phyloP scores from a whole-genome alignment of 2,113 vertebrate species.

The Lanius ludovicianus region DNA sequence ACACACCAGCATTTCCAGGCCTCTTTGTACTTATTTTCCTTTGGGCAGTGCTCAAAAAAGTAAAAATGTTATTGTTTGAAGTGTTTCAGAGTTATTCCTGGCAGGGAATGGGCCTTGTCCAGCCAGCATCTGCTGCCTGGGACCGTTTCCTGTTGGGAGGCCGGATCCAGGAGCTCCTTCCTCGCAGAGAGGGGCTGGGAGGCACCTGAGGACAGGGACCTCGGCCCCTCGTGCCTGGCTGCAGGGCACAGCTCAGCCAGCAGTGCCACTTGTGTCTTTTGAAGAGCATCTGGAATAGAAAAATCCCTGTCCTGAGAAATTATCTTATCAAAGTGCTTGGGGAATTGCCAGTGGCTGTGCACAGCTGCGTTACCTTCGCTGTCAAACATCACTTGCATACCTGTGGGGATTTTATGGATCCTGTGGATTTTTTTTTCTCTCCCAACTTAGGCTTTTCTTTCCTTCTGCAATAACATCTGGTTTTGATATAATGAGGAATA shows the following conservation, averaged over 20 bases:
- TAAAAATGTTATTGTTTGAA: conserved; percentile 37
- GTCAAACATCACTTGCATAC: not conserved
- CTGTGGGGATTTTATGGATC: not conserved
- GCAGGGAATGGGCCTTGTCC: not conserved
- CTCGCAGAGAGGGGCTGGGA: not conserved
- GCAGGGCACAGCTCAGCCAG: not conserved
- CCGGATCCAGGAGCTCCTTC: not conserved
- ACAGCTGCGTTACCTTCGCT: not conserved
- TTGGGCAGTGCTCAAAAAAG: not conserved
- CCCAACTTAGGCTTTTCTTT: not conserved
- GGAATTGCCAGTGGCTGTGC: not conserved
- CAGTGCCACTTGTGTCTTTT: not conserved
- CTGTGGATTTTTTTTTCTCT: not conserved
- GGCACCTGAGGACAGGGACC: not conserved
- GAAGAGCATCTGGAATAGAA: not conserved
- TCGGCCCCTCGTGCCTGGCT: not conserved
- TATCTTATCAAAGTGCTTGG: not conserved
- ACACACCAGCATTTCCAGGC: not conserved
- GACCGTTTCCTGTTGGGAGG: not conserved
- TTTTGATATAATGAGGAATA: not conserved
- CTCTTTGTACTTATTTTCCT: conserved; percentile 8
- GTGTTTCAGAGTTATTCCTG: conserved; percentile 9
- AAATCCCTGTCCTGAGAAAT: not conserved
- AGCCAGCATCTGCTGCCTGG: not conserved
- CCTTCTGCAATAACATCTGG: not conserved